Conservation (phyloP, 2,888 invertebrate species). For the Drosophila anomalata region DNA sequence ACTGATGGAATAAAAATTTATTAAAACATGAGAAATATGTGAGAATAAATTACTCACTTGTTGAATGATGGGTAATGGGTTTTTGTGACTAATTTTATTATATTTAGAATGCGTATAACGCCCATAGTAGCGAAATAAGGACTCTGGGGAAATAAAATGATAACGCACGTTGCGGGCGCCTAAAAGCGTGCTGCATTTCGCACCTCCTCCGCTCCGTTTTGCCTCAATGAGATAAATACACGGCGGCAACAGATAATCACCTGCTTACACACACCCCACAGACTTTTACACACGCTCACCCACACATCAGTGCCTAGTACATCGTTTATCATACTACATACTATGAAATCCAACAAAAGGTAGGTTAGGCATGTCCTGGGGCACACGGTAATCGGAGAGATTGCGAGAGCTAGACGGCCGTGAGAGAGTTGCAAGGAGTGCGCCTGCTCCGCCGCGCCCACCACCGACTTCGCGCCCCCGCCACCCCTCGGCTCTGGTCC, state of each 20-base stretch:
- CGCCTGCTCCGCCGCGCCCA: conserved; percentile 66
- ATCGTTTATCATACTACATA: conserved; percentile 57
- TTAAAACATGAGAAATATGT: not conserved
- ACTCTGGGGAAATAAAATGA: conserved; percentile 1
- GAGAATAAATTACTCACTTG: conserved; percentile 7
- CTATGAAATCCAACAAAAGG: conserved; percentile 75
- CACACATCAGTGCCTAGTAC: conserved; percentile 22
- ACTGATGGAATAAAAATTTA: not conserved
- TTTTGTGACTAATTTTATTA: not conserved
- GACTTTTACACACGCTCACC: conserved; percentile 38
- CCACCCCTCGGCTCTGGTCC: conserved; percentile 20
- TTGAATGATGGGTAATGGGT: conserved; percentile 8
- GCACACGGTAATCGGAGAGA: conserved; percentile 6
- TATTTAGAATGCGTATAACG: not conserved
- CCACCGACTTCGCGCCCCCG: conserved; percentile 42
- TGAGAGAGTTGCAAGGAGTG: conserved; percentile 38
- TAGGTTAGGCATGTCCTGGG: conserved; percentile 78
- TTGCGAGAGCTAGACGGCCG: conserved; percentile 25
- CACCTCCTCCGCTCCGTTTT: conserved; percentile 21
- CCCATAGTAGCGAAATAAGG: conserved; percentile 15
- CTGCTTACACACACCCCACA: conserved; percentile 60
- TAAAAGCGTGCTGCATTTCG: conserved; percentile 26
- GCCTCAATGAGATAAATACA: conserved; percentile 72
- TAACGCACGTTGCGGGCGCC: conserved; percentile 27
- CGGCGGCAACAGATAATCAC: conserved; percentile 80